Evolutionary conservation across 2,888 invertebrate genomes (phyloP).

Genomic region (Aleiodes alternator): DNA sequence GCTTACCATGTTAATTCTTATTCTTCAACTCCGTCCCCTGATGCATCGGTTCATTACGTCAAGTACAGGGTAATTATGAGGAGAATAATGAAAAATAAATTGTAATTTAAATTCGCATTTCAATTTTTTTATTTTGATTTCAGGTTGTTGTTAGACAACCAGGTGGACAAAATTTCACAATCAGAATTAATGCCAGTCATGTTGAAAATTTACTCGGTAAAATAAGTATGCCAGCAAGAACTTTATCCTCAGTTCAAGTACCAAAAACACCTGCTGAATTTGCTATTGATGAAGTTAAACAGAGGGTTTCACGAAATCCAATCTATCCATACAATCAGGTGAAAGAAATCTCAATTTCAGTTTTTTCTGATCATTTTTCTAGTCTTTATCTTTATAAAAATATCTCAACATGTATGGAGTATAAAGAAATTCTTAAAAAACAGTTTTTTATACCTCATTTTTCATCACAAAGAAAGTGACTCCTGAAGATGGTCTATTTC

Average conservation of each 20-base stretch:
- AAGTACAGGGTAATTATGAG: slow-evolving; percentile 73
- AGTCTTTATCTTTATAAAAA: no score
- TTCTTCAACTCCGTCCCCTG: slow-evolving; percentile 81
- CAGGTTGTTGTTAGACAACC: slow-evolving; percentile 81
- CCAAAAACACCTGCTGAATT: slow-evolving; percentile 88
- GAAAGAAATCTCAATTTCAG: slow-evolving; percentile 46
- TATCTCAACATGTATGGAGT: no score
- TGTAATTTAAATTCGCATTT: slow-evolving; percentile 11
- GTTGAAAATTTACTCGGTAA: slow-evolving; percentile 87
- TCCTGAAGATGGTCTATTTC: slow-evolving; percentile 38
- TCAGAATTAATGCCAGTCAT: slow-evolving; percentile 86
- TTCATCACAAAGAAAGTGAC: not conserved
- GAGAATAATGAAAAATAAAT: slow-evolving; percentile 24
- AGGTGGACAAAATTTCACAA: slow-evolving; percentile 80
- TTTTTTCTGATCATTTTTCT: not conserved
- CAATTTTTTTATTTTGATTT: not conserved
- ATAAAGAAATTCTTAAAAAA: no score
- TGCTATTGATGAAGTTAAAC: slow-evolving; percentile 89
- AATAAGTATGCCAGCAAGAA: slow-evolving; percentile 81
- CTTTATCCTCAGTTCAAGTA: slow-evolving; percentile 83
- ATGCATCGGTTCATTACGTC: slow-evolving; percentile 79
- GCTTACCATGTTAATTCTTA: slow-evolving; percentile 87
- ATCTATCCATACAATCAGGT: slow-evolving; percentile 79
- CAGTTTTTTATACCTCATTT: no score
- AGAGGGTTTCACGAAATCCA: slow-evolving; percentile 84